Base-by-base conservation (phyloP, 37 sponge, comb jelly and placozoan species). In the Dysidea cf. avara region DNA sequence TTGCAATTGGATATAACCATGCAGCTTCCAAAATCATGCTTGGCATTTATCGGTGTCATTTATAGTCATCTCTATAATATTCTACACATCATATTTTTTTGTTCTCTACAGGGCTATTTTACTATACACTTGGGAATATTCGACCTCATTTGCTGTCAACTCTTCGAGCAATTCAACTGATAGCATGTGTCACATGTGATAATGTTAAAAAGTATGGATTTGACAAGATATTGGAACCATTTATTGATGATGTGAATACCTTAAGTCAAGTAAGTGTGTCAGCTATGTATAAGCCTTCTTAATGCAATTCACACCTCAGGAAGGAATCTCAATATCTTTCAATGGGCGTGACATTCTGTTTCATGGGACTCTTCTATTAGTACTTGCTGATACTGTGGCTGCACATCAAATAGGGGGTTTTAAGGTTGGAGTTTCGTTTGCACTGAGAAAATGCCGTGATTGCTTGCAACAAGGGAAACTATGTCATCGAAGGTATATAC, bases 41-140 rank as follows among this genome's bases (percentile, higher is more conserved):
- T n/a, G n/a, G n/a, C n/a, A n/a, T n/a, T n/a, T n/a, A n/a, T n/a
- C n/a, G n/a, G n/a, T n/a, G n/a, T n/a, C n/a, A n/a, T n/a, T n/a
- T n/a, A n/a, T n/a, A n/a, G n/a, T n/a, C n/a, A n/a, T n/a, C n/a
- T n/a, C n/a, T n/a, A n/a, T n/a, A n/a, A n/a, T n/a, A n/a, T n/a
- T n/a, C n/a, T n/a, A n/a, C n/a, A n/a, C n/a, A n/a, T n/a, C n/a
- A n/a, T n/a, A n/a, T n/a, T n/a, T n/a, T n/a, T n/a, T n/a, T n/a
- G n/a, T n/a, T n/a, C n/a, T n/a, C n/a, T n/a, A 43, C 46, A 78
- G 79, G 51, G 30, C n/a, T 77, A 57, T 77, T 77, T 37, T 77
- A 77, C 64, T 75, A 75, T 29, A 49, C 46, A 29, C 53, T 75
- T 47, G 76, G 64, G 2, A 75, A 75, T 62, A 46, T 77, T 14